These are phyloP conservation scores for Pygmarrhopalites habei DNA, from an alignment of 1,140 invertebrate species.

Conservation along the genomic window DNA sequence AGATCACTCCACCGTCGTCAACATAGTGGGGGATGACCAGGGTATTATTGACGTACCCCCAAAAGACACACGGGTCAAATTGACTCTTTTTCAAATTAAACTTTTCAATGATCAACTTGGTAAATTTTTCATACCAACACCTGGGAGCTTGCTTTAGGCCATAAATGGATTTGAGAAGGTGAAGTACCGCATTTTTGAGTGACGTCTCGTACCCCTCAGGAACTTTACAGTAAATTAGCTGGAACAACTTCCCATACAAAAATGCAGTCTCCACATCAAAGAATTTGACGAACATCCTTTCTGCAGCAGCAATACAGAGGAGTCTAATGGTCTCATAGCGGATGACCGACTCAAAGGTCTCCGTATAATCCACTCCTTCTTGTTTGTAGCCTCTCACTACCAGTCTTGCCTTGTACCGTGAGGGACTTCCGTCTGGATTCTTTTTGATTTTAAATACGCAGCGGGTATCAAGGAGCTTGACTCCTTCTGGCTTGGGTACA, in stretches of 20 bases:
- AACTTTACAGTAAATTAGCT: background rate
- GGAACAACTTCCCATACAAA: background rate
- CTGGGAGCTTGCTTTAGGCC: slow-evolving; percentile 8
- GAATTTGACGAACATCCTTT: background rate
- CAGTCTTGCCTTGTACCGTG: too few relatives aligned
- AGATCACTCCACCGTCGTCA: background rate
- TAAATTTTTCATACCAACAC: background rate
- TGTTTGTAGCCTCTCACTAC: slow-evolving; percentile 43
- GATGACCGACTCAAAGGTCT: slow-evolving; percentile 46
- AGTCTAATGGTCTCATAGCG: slow-evolving; percentile 38
- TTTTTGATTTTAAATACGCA: too few relatives aligned
- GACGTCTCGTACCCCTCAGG: background rate
- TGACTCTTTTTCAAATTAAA: background rate
- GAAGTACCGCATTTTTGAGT: background rate
- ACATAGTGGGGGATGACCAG: background rate
- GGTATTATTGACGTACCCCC: background rate
- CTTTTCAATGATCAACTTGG: background rate
- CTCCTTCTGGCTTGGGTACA: too few relatives aligned
- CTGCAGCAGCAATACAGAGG: background rate
- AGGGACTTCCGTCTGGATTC: too few relatives aligned
- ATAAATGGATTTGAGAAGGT: background rate
- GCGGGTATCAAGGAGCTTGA: too few relatives aligned
- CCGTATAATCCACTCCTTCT: slow-evolving; percentile 43
- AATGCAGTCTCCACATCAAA: slow-evolving; percentile 3
- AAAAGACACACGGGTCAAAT: background rate